A percentile compares a stretch with the other conserved stretches of the same genome.
These are phyloP conservation scores for Incurvaria masculella DNA, from an alignment of 2,888 invertebrate species.

Conservation along the genomic window DNA sequence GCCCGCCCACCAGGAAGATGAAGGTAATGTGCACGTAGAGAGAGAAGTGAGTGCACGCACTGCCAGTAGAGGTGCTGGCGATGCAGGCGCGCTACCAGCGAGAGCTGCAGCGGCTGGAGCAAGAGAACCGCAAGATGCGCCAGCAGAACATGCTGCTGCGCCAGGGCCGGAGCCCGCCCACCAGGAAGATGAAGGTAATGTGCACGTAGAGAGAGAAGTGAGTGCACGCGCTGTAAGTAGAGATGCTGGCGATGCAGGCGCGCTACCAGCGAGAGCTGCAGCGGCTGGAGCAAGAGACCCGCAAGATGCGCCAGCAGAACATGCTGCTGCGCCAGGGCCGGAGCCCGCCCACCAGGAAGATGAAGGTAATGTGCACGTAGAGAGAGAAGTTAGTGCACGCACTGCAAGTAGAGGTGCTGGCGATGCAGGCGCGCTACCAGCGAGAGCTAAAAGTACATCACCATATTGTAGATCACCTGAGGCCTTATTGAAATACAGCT, in stretches of 20 bases:
- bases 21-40: too few species aligned
- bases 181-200: conserved; percentile 62
- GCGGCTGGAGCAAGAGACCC: conserved; percentile 93
- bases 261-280: conserved; percentile 96
- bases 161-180: conserved; percentile 64
- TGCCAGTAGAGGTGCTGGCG: conserved; percentile 88
- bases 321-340: conserved; percentile 73
- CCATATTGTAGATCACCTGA: too few species aligned
- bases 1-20: conserved; percentile 61
- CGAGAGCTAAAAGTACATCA: too few species aligned
- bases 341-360: conserved; percentile 61
- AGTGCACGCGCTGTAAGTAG: conserved; percentile 67
- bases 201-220: conserved; percentile 38
- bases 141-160: conserved; percentile 81
- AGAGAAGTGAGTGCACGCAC: conserved; percentile 43
- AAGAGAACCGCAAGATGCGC: conserved; percentile 92
- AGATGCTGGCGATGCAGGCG: conserved; percentile 90
- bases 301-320: conserved; percentile 86
- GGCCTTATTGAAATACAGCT: too few species aligned
- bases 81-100: conserved; percentile 96
- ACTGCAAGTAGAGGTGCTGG: conserved; percentile 85
- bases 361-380: conserved; percentile 54
- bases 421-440: conserved; percentile 95
- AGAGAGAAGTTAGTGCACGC: conserved; percentile 47
- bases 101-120: conserved; percentile 92